Evolutionary conservation across 2,113 vertebrate species (phyloP), one percentile per base, ranked within the genome.

Genomic region (Macrotis lagotis): DNA sequence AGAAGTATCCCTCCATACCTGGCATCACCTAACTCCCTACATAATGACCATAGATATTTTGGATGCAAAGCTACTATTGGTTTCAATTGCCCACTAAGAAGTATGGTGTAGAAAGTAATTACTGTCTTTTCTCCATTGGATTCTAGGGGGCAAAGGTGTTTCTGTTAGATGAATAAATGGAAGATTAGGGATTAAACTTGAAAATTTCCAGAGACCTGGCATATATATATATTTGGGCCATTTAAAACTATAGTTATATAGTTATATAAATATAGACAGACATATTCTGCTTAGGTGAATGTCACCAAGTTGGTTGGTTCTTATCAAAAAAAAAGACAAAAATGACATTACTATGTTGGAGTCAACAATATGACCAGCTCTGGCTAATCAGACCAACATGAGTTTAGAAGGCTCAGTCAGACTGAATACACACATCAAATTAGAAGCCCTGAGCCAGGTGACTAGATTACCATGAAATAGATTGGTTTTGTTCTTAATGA

Each of bases 401-500:
- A 66, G 31, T 11, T 66, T 4, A 11, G 55, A 37, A 66, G 55
- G 28, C 12, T 66, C 11, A 14, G 16, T 19, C 28, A 66, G 11
- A 11, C 6, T 1, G 11, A 66, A 31, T 0, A 16, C 55, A 37
- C 55, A 44, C 14, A 16, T 22, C 37, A n/a, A 19, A 26, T n/a
- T 31, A 74, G 14, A 74, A 74, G n/a, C 66, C 66, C n/a, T n/a
- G 37, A n/a, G 66, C 16, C 37, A 74, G 26, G 9, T 74, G 66
- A 74, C 66, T 5, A 74, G 16, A n/a, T 96, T 90, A 91, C 37
- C 92, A 49, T 94, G 88, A 93, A 96, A 93, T 95, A 95, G 95
- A 93, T 44, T 90, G 90, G 16, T 48, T 10, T 52, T 53, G 52
- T 95, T 90, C 49, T 94, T 94, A 88, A 37, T 94, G 93, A 91